phyloP scores from a whole-genome alignment of 2,888 invertebrate species.

The Chrysopilus asiliformis region DNA sequence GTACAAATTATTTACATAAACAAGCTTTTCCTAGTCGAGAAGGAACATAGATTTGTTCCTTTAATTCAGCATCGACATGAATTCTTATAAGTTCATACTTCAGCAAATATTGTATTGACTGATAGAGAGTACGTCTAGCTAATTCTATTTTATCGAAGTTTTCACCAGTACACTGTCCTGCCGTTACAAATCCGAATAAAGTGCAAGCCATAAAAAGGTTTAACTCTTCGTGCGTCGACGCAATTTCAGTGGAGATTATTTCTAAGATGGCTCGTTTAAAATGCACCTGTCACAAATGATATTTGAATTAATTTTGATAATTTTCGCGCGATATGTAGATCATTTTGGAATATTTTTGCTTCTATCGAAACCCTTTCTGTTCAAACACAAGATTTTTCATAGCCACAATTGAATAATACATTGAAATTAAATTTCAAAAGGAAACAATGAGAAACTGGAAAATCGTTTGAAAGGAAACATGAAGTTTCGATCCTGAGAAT shows the following conservation, averaged over 20 bases:
- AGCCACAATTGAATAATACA: too few species aligned
- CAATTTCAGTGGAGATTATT: slow-evolving; percentile 79
- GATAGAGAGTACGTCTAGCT: slow-evolving; percentile 35
- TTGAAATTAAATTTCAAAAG: too few species aligned
- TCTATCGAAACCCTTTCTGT: too few species aligned
- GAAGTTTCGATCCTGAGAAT: too few species aligned
- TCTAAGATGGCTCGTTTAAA: slow-evolving; percentile 62
- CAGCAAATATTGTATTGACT: slow-evolving; percentile 55
- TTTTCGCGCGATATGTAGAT: too few species aligned
- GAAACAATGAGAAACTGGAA: too few species aligned
- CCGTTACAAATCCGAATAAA: slow-evolving; percentile 45
- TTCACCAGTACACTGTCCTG: too few species aligned
- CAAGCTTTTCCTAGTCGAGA: slow-evolving; percentile 88
- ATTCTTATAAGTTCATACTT: slow-evolving; percentile 70
- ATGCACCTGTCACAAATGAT: slow-evolving; percentile 32
- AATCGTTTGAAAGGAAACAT: too few species aligned
- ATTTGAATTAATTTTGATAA: too few species aligned
- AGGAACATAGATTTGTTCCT: slow-evolving; percentile 46
- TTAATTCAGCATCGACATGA: slow-evolving; percentile 38
- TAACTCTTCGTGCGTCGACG: slow-evolving; percentile 56
- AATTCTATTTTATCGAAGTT: slow-evolving; percentile 14
- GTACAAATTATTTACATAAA: slow-evolving; percentile 36
- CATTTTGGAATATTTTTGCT: too few species aligned
- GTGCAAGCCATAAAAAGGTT: slow-evolving; percentile 69
- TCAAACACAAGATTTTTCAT: too few species aligned